Evolutionary conservation across 2,888 invertebrate species (phyloP).

Genomic region (Lithophane socia): DNA sequence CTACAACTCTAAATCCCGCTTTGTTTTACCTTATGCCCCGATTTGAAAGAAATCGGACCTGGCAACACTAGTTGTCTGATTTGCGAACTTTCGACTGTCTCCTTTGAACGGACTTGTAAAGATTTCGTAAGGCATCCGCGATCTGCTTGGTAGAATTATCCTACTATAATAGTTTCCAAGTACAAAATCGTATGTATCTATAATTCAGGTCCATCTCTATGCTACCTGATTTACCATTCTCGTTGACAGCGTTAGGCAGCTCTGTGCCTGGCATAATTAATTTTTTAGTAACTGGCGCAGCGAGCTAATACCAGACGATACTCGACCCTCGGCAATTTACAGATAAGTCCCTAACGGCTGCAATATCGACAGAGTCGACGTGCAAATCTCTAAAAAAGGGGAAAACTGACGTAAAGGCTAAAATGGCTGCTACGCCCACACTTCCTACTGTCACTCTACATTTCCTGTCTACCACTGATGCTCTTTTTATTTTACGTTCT

Average conservation of each 20-base stretch:
- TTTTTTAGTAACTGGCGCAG: slow-evolving; percentile 71
- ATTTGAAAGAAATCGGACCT: too few species aligned
- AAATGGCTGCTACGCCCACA: slow-evolving; percentile 57
- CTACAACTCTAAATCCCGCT: too few species aligned
- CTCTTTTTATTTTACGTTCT: slow-evolving; percentile 45
- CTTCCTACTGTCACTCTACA: slow-evolving; percentile 68
- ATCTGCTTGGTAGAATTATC: neutral
- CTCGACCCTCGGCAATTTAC: slow-evolving; percentile 58
- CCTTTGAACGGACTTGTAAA: neutral
- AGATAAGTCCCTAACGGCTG: slow-evolving; percentile 68
- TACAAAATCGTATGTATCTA: slow-evolving; percentile 32
- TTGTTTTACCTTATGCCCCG: too few species aligned
- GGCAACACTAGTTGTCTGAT: too few species aligned
- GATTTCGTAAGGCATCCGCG: neutral
- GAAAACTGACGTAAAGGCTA: slow-evolving; percentile 61
- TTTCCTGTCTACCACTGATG: slow-evolving; percentile 55
- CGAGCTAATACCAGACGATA: slow-evolving; percentile 50
- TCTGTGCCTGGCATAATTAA: slow-evolving; percentile 73
- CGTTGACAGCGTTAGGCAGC: slow-evolving; percentile 51
- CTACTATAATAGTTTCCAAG: slow-evolving; percentile 7
- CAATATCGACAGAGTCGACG: slow-evolving; percentile 74
- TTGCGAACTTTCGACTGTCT: neutral
- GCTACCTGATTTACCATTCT: slow-evolving; percentile 32
- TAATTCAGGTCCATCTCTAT: slow-evolving; percentile 23
- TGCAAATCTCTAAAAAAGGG: slow-evolving; percentile 75